phyloP scores from a whole-genome alignment of 2,797 vertebrate genomes.

The Diplodus puntazzo region DNA sequence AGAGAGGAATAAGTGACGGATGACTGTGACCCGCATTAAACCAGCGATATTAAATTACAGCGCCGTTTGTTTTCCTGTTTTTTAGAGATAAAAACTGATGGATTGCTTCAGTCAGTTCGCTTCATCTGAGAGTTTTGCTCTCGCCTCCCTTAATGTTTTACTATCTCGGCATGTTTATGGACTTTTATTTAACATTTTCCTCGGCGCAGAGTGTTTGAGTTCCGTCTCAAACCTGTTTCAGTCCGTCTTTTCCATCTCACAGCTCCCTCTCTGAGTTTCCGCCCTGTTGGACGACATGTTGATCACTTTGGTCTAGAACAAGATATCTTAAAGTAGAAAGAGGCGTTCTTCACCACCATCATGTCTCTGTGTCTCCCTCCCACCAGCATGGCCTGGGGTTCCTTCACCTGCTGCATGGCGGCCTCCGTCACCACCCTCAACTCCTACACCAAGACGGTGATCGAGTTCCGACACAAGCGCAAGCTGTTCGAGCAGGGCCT shows the following conservation, averaged over 20 bases:
- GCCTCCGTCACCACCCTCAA: slow-evolving; percentile 98
- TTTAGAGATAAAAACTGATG: slow-evolving; percentile 24
- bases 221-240: slow-evolving; percentile 30
- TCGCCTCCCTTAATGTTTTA: neutral
- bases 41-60: neutral
- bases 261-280: neutral
- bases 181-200: neutral
- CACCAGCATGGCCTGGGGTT: slow-evolving; percentile 94
- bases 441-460: slow-evolving; percentile 98
- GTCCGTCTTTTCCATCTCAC: slow-evolving; percentile 1
- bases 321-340: no score
- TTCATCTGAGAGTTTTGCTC: neutral
- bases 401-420: slow-evolving; percentile 98
- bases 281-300: no score
- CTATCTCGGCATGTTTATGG: neutral
- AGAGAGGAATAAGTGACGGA: slow-evolving; percentile 7
- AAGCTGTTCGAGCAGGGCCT: slow-evolving; percentile 95
- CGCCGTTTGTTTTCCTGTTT: neutral
- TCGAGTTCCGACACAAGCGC: slow-evolving; percentile 96
- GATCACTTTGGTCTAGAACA: no score
- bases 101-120: neutral
- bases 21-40: neutral
- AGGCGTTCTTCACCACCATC: neutral
- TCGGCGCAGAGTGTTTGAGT: neutral
- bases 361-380: neutral